Conservation (phyloP, 2,797 vertebrate genomes). For the Malurus splendens region DNA sequence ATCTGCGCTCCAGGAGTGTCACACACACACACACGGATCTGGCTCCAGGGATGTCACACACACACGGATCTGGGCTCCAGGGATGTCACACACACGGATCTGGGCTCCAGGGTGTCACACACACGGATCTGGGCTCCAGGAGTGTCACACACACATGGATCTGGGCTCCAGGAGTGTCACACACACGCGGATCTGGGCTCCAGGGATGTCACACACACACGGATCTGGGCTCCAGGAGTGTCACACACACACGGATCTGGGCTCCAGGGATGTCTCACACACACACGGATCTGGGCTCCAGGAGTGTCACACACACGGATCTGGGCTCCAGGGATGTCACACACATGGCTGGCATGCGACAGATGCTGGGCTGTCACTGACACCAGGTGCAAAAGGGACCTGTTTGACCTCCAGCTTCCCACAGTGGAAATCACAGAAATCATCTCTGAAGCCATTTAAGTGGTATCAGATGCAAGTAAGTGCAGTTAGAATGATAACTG, state of each 20-base stretch:
- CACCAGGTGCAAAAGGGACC: background rate
- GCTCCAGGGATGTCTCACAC: no score
- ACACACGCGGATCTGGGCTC: background rate
- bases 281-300: background rate
- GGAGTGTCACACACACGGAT: background rate
- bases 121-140: background rate
- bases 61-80: background rate
- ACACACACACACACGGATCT: background rate
- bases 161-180: background rate
- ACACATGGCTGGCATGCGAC: rapidly evolving
- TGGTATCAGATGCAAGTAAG: background rate
- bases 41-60: background rate
- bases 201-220: background rate
- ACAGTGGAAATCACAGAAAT: background rate
- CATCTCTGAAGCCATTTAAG: background rate
- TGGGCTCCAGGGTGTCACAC: background rate
- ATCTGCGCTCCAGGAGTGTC: background rate
- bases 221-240: rapidly evolving
- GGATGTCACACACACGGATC: background rate
- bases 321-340: rapidly evolving
- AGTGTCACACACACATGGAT: background rate
- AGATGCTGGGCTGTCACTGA: background rate
- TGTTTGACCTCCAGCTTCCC: background rate
- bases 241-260: no score
- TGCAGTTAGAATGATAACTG: background rate